Percentiles rank a stretch among this genome's conserved stretches.
Conservation (phyloP, 2,888 invertebrate genomes). For the Catonia carolina region DNA sequence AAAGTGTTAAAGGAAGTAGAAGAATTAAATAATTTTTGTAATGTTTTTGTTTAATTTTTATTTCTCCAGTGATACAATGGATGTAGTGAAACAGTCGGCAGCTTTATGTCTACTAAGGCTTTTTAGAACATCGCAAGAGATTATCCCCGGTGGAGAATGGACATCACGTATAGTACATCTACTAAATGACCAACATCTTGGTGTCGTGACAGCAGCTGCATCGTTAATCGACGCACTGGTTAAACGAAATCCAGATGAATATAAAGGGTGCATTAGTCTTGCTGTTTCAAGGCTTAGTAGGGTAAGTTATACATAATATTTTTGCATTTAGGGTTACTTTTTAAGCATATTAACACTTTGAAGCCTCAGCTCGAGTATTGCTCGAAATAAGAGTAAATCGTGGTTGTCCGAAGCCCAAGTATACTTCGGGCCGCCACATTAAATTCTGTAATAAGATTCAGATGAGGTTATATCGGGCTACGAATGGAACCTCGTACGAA, state of each 20-base stretch:
- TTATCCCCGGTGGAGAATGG: conserved; percentile 97
- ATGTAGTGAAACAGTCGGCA: conserved; percentile 98
- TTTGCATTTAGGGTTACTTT: too few relatives aligned
- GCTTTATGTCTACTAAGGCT: conserved; percentile 91
- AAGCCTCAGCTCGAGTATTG: too few relatives aligned
- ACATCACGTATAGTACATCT: conserved; percentile 97
- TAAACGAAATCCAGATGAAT: conserved; percentile 98
- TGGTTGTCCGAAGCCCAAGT: too few relatives aligned
- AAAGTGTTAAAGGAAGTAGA: too few relatives aligned
- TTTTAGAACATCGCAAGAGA: conserved; percentile 91
- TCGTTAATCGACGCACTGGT: conserved; percentile 97
- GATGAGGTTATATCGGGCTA: too few relatives aligned
- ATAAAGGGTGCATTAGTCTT: conserved; percentile 96
- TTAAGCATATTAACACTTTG: conserved; percentile 6
- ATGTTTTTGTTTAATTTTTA: too few relatives aligned
- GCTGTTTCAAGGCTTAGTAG: conserved; percentile 95
- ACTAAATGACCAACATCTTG: conserved; percentile 98
- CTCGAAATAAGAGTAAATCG: too few relatives aligned
- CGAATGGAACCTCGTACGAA: too few relatives aligned
- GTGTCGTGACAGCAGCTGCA: conserved; percentile 97
- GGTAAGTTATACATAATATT: conserved; percentile 43
- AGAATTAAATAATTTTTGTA: too few relatives aligned
- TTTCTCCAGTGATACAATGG: conserved; percentile 84
- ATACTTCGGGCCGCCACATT: too few relatives aligned
- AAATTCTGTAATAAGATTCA: too few relatives aligned